A percentile compares a stretch with the other conserved stretches of the same genome.
phyloP scores from a whole-genome alignment of 2,113 vertebrate genomes.

The Calyptommatus sinebrachiatus region DNA sequence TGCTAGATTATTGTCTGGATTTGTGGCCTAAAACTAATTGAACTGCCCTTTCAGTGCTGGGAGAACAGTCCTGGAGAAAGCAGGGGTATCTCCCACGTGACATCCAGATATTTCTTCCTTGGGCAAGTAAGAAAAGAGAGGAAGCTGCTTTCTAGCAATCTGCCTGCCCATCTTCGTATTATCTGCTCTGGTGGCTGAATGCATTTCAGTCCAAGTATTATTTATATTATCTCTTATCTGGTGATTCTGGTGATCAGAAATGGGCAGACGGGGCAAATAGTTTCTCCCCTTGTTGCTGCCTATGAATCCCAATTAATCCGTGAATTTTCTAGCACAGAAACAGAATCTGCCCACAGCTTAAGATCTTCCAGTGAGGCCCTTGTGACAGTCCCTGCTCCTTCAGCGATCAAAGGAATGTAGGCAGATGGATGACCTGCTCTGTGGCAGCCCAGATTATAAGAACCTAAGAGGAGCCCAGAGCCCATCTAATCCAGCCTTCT shows the following conservation, averaged over 20 bases:
- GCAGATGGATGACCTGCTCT: too few relatives aligned
- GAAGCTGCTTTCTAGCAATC: background rate
- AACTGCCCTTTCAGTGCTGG: background rate
- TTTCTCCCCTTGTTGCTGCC: background rate
- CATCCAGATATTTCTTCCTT: background rate
- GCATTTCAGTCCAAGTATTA: background rate
- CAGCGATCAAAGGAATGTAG: too few relatives aligned
- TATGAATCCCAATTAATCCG: background rate
- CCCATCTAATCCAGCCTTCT: too few relatives aligned
- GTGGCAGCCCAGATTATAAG: too few relatives aligned
- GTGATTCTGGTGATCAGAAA: too few relatives aligned
- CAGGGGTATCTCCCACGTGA: conserved; percentile 9
- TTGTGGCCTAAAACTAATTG: conserved; percentile 11
- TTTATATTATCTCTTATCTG: background rate
- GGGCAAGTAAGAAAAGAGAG: background rate
- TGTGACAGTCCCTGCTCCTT: too few relatives aligned
- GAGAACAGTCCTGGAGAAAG: background rate
- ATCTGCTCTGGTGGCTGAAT: background rate
- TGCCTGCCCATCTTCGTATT: background rate
- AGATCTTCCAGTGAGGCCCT: too few relatives aligned
- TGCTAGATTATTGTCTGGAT: background rate
- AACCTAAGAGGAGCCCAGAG: too few relatives aligned
- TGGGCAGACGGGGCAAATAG: background rate
- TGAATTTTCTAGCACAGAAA: too few relatives aligned
- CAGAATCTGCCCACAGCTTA: too few relatives aligned